A percentile compares a stretch with the other conserved stretches of the same genome.
Evolutionary conservation across 2,113 vertebrate genomes (phyloP).

Genomic region (Lasiurus cinereus): DNA sequence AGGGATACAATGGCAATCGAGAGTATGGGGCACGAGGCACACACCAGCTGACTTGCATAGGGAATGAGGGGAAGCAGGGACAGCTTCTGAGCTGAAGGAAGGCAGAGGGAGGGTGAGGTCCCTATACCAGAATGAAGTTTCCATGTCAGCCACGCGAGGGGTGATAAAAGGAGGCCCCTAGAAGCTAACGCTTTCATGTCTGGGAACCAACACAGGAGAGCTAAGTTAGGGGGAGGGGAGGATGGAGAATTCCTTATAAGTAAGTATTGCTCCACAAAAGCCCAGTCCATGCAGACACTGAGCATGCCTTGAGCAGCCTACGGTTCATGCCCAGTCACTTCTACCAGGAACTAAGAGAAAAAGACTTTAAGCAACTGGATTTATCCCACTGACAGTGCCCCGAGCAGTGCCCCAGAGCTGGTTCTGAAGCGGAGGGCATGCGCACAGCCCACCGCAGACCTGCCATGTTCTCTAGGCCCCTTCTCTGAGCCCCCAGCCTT

Average conservation of each 20-base stretch:
- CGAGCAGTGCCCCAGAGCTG: neutral
- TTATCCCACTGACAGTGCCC: neutral
- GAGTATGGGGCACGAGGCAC: neutral
- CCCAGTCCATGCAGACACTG: neutral
- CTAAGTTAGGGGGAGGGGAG: neutral
- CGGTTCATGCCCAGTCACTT: neutral
- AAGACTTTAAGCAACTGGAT: constrained; percentile 34
- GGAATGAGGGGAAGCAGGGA: neutral
- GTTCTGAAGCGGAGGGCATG: neutral
- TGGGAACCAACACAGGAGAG: neutral
- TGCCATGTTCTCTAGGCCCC: neutral
- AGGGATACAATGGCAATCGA: neutral
- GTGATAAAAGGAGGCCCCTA: neutral
- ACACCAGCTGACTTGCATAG: rapidly evolving
- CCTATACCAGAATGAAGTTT: neutral
- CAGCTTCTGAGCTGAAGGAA: neutral
- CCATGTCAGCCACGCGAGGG: neutral
- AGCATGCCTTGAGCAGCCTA: neutral
- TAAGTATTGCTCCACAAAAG: neutral
- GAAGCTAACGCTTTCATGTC: neutral
- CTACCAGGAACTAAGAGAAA: constrained; percentile 48
- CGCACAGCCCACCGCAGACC: neutral
- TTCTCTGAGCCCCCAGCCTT: neutral
- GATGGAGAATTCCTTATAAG: neutral
- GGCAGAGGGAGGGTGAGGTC: neutral